Base-by-base conservation (phyloP, 2,888 invertebrate species). In the Hyalella azteca region DNA sequence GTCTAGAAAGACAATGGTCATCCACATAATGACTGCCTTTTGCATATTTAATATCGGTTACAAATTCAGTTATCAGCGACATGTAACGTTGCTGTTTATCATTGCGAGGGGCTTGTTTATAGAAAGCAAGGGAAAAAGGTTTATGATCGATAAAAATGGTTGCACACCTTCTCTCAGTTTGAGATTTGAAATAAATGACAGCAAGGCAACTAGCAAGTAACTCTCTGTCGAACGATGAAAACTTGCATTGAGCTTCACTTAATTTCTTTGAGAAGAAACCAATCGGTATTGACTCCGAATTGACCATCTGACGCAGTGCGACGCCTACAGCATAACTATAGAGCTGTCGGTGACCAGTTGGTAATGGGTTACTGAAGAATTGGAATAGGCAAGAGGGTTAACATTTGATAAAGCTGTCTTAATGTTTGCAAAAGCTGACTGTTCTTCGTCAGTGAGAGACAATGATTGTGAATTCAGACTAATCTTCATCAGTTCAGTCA, bases 231-330 rank as follows among this genome's bases (percentile, higher is more conserved):
- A n/a, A n/a, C n/a, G n/a, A n/a, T n/a, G n/a, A n/a, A n/a, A n/a
- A n/a, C n/a, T n/a, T n/a, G n/a, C 13, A 19, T 48, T 78, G 78
- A 13, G 59, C n/a, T 29, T 78, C n/a, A n/a, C 32, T 32, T 40
- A 78, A 29, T n/a, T 78, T 78, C 60, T 78, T 77, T 26, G 48
- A 2, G 29, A 41, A 78, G 26, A 78, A 78, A 60, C 39, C 78
- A 26, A 78, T 32, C 11, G 78, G 60, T 15, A 36, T 32, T 7
- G 40, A 3, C 19, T 39, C n/a, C 2, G 22, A 7, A 26, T 78
- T 54, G n/a, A 78, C 40, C 9, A 78, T 22, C 36, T 78, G 78
- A 36, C 59, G 60, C 15, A 78, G 36, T 19, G 78, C 36, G 19
- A 59, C 78, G 29, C 59, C 78, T 19, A 60, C 26, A 1, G 77